Evolutionary conservation across 2,113 vertebrate species (phyloP).

Genomic region (Tautogolabrus adspersus): DNA sequence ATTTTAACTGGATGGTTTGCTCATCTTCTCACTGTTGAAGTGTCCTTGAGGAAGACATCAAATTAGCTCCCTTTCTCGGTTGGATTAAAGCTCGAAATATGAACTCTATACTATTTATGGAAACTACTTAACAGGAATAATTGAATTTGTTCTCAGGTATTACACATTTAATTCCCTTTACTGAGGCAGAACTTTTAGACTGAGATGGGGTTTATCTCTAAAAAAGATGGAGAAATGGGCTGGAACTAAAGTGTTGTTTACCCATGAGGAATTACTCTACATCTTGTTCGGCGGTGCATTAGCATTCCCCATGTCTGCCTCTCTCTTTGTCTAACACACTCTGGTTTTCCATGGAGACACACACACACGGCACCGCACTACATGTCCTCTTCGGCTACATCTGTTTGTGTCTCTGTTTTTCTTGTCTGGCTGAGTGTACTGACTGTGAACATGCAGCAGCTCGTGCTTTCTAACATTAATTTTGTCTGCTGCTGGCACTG

Average conservation of each 20-base stretch:
- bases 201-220: conserved; percentile 7
- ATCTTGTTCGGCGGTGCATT: conserved; percentile 39
- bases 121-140: not conserved
- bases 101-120: not conserved
- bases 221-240: conserved; percentile 53
- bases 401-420: conserved; percentile 6
- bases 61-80: not conserved
- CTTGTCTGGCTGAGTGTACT: not conserved
- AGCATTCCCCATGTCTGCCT: conserved; percentile 16
- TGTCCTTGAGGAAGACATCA: not conserved
- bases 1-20: not conserved
- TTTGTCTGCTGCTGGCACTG: conserved; percentile 11
- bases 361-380: not conserved
- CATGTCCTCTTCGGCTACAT: conserved; percentile 12
- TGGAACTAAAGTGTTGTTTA: conserved; percentile 63
- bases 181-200: conserved; percentile 5
- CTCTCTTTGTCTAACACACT: conserved; percentile 3
- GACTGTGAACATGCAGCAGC: not conserved
- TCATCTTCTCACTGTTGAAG: not conserved
- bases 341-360: conserved; percentile 18
- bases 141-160: conserved; percentile 7
- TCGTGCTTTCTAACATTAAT: not conserved
- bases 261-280: conserved; percentile 40
- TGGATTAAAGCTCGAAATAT: not conserved
- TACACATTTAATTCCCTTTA: conserved; percentile 2